Conservation (phyloP, 1,140 invertebrate genomes). For the Psilanteris sp. region DNA sequence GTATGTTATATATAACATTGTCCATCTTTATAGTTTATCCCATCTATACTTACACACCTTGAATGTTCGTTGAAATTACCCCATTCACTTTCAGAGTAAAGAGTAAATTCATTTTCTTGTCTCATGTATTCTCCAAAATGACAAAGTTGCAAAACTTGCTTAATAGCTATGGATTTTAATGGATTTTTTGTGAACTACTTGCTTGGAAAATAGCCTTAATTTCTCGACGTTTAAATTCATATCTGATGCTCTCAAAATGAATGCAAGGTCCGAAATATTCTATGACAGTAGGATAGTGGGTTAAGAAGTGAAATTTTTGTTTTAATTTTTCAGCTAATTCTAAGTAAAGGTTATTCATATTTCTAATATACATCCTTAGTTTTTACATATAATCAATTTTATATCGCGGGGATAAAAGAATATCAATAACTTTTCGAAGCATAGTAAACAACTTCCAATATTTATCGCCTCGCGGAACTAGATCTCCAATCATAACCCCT, state of each 20-base stretch:
- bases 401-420: slow-evolving; percentile 18
- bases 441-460: slow-evolving; percentile 42
- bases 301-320: slow-evolving; percentile 27
- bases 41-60: slow-evolving; percentile 1
- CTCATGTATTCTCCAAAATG: slow-evolving; percentile 3
- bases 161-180: slow-evolving; percentile 18
- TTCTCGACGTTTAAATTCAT: slow-evolving; percentile 23
- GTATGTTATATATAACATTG: no score
- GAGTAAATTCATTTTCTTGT: background rate
- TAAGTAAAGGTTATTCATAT: slow-evolving; percentile 7
- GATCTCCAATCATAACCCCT: slow-evolving; percentile 41
- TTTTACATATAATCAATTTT: slow-evolving; percentile 3
- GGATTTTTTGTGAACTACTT: slow-evolving; percentile 17
- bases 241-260: slow-evolving; percentile 16
- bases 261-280: slow-evolving; percentile 18
- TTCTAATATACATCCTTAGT: slow-evolving; percentile 1
- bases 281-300: slow-evolving; percentile 13
- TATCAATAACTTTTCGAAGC: slow-evolving; percentile 36
- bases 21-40: slow-evolving; percentile 1
- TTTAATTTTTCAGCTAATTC: slow-evolving; percentile 8
- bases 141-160: slow-evolving; percentile 20
- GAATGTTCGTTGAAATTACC: background rate
- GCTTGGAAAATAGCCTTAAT: slow-evolving; percentile 17
- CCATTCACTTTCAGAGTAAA: background rate
- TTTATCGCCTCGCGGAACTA: slow-evolving; percentile 22